A percentile compares a stretch with the other conserved stretches of the same genome.
These are phyloP conservation scores for Scaptomyza montana DNA, from an alignment of 1,140 invertebrate genomes.

Conservation along the genomic window DNA sequence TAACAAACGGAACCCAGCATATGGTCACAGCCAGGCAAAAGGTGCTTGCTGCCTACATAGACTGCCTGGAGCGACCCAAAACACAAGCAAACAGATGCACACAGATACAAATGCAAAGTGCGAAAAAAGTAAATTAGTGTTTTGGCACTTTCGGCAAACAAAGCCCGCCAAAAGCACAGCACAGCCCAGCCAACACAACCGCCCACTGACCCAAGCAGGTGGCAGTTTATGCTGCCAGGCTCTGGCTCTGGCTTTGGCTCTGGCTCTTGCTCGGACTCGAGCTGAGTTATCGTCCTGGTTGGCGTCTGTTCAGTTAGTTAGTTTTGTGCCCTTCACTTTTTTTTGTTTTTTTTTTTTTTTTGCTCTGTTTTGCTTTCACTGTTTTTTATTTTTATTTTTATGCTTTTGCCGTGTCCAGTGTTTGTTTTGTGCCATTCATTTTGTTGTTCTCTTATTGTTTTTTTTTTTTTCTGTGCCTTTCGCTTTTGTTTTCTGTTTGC, in stretches of 20 bases:
- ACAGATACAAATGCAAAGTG: constrained; percentile 14
- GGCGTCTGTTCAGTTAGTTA: constrained; percentile 68
- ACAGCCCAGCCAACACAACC: constrained; percentile 14
- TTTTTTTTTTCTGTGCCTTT: constrained; percentile 42
- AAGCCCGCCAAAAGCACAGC: constrained; percentile 36
- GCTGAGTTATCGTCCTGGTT: constrained; percentile 67
- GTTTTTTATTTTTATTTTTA: constrained; percentile 31
- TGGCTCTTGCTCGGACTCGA: constrained; percentile 14
- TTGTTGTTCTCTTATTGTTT: constrained; percentile 24
- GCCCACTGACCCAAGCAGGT: constrained; percentile 63
- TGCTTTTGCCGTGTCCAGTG: constrained; percentile 19
- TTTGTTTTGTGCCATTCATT: constrained; percentile 46
- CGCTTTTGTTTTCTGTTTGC: constrained; percentile 68
- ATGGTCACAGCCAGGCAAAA: constrained; percentile 18
- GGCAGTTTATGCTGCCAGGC: constrained; percentile 68
- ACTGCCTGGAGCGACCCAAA: background rate
- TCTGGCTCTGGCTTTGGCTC: constrained; percentile 5
- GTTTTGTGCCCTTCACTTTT: constrained; percentile 71
- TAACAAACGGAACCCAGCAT: constrained; percentile 35
- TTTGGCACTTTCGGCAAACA: constrained; percentile 82
- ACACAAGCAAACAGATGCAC: constrained; percentile 2
- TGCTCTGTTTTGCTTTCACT: constrained; percentile 14
- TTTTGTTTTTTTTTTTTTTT: constrained; percentile 19
- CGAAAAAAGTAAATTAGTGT: constrained; percentile 81
- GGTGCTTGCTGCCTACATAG: constrained; percentile 18